These are phyloP conservation scores for Serinus canaria DNA, from an alignment of 2,113 vertebrate species.

Conservation along the genomic window DNA sequence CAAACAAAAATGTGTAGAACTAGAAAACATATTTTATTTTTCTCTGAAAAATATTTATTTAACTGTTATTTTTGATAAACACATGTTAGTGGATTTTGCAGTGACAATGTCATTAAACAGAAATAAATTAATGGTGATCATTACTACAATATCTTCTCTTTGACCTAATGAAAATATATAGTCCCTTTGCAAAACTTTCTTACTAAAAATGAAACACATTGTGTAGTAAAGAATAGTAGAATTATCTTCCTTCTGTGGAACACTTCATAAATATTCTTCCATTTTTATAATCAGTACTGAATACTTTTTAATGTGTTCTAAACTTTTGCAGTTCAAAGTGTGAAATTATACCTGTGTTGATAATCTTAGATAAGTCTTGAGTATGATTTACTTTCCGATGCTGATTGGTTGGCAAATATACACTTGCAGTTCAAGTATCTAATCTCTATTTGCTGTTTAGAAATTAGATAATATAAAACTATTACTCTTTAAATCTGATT, in stretches of 20 bases:
- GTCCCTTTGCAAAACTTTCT: neutral
- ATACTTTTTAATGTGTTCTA: neutral
- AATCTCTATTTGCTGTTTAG: neutral
- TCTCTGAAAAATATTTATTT: neutral
- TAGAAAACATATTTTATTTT: neutral
- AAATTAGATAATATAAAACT: neutral
- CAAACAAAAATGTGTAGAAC: neutral
- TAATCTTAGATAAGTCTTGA: neutral
- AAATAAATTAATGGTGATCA: neutral
- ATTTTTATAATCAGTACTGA: neutral
- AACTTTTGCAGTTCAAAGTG: neutral
- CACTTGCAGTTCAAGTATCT: neutral
- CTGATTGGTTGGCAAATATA: neutral
- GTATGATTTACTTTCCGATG: neutral
- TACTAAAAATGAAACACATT: neutral
- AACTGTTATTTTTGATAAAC: neutral
- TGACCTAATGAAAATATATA: neutral
- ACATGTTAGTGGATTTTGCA: neutral
- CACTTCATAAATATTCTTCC: accelerated
- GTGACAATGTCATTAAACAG: neutral
- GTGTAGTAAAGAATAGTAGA: neutral
- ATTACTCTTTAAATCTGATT: neutral
- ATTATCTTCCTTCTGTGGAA: neutral
- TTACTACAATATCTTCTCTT: neutral
- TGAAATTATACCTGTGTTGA: neutral